Evolutionary conservation across 2,797 vertebrate species (phyloP).

Genomic region (Nyctalus aviator): DNA sequence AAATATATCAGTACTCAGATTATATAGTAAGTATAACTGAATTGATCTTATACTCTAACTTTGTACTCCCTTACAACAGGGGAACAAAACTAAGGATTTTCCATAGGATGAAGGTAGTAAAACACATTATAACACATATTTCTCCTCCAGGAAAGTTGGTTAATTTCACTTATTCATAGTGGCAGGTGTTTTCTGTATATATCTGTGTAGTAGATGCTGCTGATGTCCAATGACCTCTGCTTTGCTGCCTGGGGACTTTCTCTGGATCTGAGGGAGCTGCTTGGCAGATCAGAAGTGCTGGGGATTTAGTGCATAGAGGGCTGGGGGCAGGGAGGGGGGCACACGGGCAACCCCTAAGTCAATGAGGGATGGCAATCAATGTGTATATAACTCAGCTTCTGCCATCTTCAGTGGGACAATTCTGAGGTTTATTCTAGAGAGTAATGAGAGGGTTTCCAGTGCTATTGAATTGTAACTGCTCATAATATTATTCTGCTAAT

Average conservation of each 20-base stretch:
- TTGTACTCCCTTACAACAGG: neutral
- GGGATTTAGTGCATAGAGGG: neutral
- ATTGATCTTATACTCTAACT: neutral
- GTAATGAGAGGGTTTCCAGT: neutral
- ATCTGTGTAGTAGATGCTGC: neutral
- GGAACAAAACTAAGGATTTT: neutral
- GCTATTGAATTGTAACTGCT: neutral
- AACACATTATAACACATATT: neutral
- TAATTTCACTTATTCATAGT: neutral
- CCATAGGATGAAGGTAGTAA: neutral
- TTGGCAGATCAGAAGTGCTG: neutral
- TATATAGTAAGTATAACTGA: neutral
- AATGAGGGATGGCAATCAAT: neutral
- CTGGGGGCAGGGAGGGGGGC: fast-evolving
- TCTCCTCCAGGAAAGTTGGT: neutral
- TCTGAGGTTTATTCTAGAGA: neutral
- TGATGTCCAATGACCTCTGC: neutral
- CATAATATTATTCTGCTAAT: neutral
- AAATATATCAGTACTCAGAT: neutral
- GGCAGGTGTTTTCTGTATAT: neutral
- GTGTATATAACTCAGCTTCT: neutral
- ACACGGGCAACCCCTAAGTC: neutral
- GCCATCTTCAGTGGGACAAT: neutral
- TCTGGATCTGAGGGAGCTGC: neutral
- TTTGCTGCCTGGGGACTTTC: neutral